Evolutionary conservation across 2,888 invertebrate species (phyloP), one percentile per base, ranked within the genome.

Genomic region (Eucriotettix oculatus): DNA sequence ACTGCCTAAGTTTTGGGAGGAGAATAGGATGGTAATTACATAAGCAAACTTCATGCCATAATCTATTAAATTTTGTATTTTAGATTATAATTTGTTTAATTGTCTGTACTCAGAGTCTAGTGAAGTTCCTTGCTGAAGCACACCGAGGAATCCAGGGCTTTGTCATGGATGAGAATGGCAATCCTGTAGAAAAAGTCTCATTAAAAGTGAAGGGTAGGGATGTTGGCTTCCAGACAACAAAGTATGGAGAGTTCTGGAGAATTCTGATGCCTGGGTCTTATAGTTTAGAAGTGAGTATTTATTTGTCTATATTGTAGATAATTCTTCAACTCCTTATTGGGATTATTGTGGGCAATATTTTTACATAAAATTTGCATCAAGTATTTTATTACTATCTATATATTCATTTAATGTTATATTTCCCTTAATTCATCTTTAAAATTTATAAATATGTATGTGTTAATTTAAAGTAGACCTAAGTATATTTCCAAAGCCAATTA

Each of bases 211-310:
- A 74, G 61, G 79, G 77, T 1, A 72, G 83, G 61, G 77, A 82
- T 64, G 78, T 81, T 61, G 75, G 73, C n/a, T 82, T 82, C 69
- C 71, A 73, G 62, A 75, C 77, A 14, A 75, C 76, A 53, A 73
- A 74, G 66, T 73, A 76, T 68, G 85, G 85, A 58, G 83, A 83
- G 70, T 85, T 79, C 70, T 84, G 82, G 82, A 75, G 83, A 65
- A 73, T 85, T 54, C 71, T 85, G 10, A 69, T 83, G 58, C 83
- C 84, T 1, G 84, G 83, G 63, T 68, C 69, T 40, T 84, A 85
- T 69, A 72, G 71, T 42, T 67, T 85, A 40, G 73, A 79, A 72
- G 79, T 78, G 67, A 63, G 63, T 53, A 5, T 29, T 29, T 29
- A n/a, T 29, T 29, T 29, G 29, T 29, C 29, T 7, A 29, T 7